Evolutionary conservation across 2,113 vertebrate genomes (phyloP).

Genomic region (Hypomesus transpacificus): DNA sequence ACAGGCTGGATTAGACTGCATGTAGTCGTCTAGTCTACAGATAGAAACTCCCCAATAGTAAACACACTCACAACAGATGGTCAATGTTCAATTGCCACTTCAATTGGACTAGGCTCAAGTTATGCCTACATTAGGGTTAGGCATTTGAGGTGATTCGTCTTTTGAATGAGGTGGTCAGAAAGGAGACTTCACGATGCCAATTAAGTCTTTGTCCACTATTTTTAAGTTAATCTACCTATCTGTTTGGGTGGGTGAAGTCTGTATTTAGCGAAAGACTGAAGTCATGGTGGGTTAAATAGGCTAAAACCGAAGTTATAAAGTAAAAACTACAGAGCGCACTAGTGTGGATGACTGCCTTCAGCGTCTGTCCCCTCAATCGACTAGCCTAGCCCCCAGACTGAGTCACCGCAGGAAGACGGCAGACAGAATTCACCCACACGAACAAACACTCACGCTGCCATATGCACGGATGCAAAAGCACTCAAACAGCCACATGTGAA

Average conservation of each 20-base stretch:
- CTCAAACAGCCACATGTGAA: neutral
- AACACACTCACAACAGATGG: neutral
- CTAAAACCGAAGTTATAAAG: too few relatives aligned
- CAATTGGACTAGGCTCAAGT: neutral
- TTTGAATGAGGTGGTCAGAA: too few relatives aligned
- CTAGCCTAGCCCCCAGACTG: neutral
- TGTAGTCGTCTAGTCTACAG: neutral
- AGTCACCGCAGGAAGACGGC: constrained; percentile 28
- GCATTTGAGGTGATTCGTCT: too few relatives aligned
- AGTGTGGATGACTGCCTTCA: constrained; percentile 51
- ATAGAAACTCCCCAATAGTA: neutral
- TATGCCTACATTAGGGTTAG: too few relatives aligned
- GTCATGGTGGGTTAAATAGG: too few relatives aligned
- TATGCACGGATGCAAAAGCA: neutral
- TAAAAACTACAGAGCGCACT: constrained; percentile 15
- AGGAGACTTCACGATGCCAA: too few relatives aligned
- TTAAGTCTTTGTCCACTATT: too few relatives aligned
- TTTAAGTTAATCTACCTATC: too few relatives aligned
- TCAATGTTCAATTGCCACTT: neutral
- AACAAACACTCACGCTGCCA: neutral
- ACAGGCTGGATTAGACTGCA: too few relatives aligned
- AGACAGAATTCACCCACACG: constrained; percentile 8
- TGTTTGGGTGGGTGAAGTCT: too few relatives aligned
- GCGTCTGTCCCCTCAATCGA: neutral
- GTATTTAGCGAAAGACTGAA: too few relatives aligned